phyloP scores from a whole-genome alignment of 2,888 invertebrate genomes.

The Drosophila meridiana region DNA sequence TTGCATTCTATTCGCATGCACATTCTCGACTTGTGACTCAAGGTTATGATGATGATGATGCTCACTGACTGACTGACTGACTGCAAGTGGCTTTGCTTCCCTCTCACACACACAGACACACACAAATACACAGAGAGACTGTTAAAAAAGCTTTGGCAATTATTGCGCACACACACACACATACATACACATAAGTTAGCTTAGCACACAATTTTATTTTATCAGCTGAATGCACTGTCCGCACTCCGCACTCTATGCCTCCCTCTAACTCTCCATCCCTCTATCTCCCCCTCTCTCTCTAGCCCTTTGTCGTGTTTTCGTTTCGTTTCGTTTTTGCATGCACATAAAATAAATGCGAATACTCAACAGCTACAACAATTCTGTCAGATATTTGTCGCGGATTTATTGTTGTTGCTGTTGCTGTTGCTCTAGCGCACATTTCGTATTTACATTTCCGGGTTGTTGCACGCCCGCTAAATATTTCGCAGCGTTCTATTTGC shows the following conservation, averaged over 20 bases:
- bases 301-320: slow-evolving; percentile 57
- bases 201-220: slow-evolving; percentile 60
- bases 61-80: slow-evolving; percentile 39
- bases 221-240: slow-evolving; percentile 54
- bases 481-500: slow-evolving; percentile 10
- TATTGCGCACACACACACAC: slow-evolving; percentile 36
- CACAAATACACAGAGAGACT: neutral
- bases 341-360: slow-evolving; percentile 71
- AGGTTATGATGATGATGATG: slow-evolving; percentile 69
- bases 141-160: slow-evolving; percentile 51
- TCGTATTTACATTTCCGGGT: slow-evolving; percentile 71
- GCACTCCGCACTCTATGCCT: neutral
- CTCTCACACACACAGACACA: neutral
- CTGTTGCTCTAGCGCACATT: slow-evolving; percentile 24
- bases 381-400: slow-evolving; percentile 55
- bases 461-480: slow-evolving; percentile 39
- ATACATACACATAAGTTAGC: slow-evolving; percentile 17
- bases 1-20: slow-evolving; percentile 69
- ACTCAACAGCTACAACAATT: slow-evolving; percentile 45
- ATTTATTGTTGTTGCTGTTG: slow-evolving; percentile 15
- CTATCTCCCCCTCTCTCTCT: neutral
- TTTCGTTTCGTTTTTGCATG: slow-evolving; percentile 68
- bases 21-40: slow-evolving; percentile 77
- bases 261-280: neutral
- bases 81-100: neutral